Evolutionary conservation across 2,113 vertebrate species (phyloP).

Genomic region (Salvelinus namaycush): DNA sequence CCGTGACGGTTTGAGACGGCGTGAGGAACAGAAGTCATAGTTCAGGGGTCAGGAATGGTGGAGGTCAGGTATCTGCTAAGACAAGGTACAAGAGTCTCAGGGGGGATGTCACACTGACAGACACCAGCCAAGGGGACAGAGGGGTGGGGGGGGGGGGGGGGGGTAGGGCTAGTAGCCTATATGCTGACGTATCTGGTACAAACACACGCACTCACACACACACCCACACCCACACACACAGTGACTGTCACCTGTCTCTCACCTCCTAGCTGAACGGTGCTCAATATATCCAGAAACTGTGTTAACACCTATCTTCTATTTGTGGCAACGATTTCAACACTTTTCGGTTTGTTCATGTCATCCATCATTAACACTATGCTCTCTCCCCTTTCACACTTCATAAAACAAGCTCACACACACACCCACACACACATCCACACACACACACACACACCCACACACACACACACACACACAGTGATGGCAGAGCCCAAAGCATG

Average conservation of each 20-base stretch:
- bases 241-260: no score
- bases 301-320: no score
- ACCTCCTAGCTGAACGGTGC: no score
- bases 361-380: no score
- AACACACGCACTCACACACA: no score
- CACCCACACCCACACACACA: no score
- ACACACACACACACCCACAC: neutral
- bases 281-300: no score
- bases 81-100: neutral
- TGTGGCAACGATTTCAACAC: no score
- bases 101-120: neutral
- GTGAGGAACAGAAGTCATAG: neutral
- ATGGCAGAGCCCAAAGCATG: conserved; percentile 1
- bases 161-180: no score
- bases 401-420: neutral
- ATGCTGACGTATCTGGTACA: no score
- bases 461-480: neutral
- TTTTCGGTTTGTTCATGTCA: no score
- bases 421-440: neutral
- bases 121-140: neutral
- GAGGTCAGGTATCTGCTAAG: neutral
- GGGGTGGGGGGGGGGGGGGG: neutral
- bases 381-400: no score
- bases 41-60: neutral
- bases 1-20: neutral